These are phyloP conservation scores for Clepsis dumicolana DNA, from an alignment of 2,888 invertebrate species.

Conservation along the genomic window DNA sequence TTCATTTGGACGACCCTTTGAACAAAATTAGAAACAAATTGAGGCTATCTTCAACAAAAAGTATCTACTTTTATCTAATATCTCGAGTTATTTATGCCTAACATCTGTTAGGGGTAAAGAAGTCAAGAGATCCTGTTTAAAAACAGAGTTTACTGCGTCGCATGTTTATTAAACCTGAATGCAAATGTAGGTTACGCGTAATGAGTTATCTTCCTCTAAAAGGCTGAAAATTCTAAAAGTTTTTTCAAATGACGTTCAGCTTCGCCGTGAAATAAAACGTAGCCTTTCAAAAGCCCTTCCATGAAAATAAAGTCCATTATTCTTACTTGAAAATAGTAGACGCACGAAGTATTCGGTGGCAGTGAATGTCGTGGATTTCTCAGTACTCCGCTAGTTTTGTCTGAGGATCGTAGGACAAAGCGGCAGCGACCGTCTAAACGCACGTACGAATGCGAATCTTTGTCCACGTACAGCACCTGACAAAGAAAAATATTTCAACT, in stretches of 20 bases:
- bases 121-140: too few species aligned
- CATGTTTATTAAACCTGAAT: neutral
- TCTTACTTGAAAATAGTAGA: constrained; percentile 89
- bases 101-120: too few species aligned
- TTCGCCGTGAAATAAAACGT: neutral
- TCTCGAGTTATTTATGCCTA: too few species aligned
- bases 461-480: constrained; percentile 91
- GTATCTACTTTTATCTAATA: too few species aligned
- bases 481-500: constrained; percentile 51
- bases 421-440: constrained; percentile 91
- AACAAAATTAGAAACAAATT: neutral
- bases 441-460: constrained; percentile 91
- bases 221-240: neutral
- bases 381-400: constrained; percentile 90
- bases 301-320: neutral
- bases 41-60: too few species aligned
- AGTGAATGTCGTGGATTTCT: constrained; percentile 92
- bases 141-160: too few species aligned
- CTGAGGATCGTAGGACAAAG: constrained; percentile 91
- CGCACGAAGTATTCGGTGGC: constrained; percentile 93
- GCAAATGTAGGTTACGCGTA: constrained; percentile 1
- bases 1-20: constrained; percentile 89
- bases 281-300: neutral
- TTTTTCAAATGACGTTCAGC: neutral
- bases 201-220: neutral